Conservation (phyloP, 2,888 invertebrate species). For the Spodoptera littoralis region DNA sequence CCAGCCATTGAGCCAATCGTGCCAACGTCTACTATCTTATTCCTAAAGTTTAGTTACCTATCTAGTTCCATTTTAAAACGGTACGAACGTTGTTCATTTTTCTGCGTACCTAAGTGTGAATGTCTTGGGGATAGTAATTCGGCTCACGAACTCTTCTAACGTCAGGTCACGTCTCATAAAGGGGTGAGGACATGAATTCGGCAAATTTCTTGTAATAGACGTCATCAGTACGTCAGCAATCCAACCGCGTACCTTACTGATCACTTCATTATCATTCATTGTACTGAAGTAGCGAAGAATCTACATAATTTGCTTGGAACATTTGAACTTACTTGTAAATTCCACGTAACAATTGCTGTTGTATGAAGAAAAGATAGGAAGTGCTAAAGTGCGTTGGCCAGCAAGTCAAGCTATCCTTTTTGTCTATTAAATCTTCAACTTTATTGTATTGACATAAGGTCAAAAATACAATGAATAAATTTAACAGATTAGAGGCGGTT, state of each 20-base stretch:
- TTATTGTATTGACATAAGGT: too few relatives aligned
- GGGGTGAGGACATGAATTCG: constrained; percentile 80
- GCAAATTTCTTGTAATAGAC: constrained; percentile 77
- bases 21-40: too few relatives aligned
- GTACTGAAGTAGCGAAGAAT: constrained; percentile 16
- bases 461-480: too few relatives aligned
- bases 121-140: constrained; percentile 62
- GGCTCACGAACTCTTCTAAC: constrained; percentile 66
- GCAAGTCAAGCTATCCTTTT: too few relatives aligned
- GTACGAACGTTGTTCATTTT: constrained; percentile 45
- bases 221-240: constrained; percentile 72
- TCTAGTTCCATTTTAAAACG: constrained; percentile 28
- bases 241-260: constrained; percentile 57
- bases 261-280: constrained; percentile 72
- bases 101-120: constrained; percentile 52
- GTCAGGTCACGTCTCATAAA: constrained; percentile 79
- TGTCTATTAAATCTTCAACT: too few relatives aligned
- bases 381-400: too few relatives aligned
- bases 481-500: too few relatives aligned
- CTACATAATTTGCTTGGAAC: constrained; percentile 4
- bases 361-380: too few relatives aligned
- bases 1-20: too few relatives aligned
- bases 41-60: too few relatives aligned
- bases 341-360: too few relatives aligned
- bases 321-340: constrained; percentile 2